Conservation (phyloP, 2,113 vertebrate genomes). For the Stegostoma tigrinum region DNA sequence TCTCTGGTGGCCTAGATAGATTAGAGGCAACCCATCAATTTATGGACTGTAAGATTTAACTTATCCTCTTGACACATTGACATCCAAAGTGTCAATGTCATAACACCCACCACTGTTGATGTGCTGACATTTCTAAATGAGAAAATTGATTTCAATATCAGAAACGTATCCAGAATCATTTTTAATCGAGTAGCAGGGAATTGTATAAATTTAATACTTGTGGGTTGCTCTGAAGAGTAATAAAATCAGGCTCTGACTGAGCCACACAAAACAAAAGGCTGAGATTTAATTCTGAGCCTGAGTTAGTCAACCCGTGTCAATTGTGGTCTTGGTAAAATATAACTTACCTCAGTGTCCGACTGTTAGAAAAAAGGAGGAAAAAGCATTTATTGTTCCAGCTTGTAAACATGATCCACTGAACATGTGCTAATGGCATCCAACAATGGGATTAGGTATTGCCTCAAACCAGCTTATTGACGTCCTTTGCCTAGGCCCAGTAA, state of each 20-base stretch:
- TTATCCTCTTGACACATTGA: not conserved
- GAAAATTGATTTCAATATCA: constrained; percentile 7
- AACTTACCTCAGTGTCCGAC: not conserved
- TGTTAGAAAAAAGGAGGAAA: not conserved
- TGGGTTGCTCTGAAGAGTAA: not conserved
- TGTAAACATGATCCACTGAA: not conserved
- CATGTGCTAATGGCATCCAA: not conserved
- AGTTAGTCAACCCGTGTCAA: not conserved
- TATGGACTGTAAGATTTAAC: not conserved
- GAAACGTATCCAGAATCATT: not conserved
- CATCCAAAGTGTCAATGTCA: not conserved
- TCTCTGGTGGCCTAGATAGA: constrained; percentile 7
- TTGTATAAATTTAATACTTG: not conserved
- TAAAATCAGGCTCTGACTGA: not conserved
- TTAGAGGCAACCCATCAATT: not conserved
- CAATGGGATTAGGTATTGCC: not conserved
- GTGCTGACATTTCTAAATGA: not conserved
- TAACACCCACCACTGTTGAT: not conserved
- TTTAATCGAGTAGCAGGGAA: not conserved
- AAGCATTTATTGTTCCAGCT: not conserved
- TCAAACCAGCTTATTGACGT: not conserved
- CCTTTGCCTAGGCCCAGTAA: not conserved
- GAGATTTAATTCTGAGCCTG: not conserved
- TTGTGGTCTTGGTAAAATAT: not conserved
- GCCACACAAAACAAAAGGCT: not conserved